A percentile compares a stretch with the other conserved stretches of the same genome.
Conservation (phyloP, 2,113 vertebrate species). For the Zosterops borbonicus region DNA sequence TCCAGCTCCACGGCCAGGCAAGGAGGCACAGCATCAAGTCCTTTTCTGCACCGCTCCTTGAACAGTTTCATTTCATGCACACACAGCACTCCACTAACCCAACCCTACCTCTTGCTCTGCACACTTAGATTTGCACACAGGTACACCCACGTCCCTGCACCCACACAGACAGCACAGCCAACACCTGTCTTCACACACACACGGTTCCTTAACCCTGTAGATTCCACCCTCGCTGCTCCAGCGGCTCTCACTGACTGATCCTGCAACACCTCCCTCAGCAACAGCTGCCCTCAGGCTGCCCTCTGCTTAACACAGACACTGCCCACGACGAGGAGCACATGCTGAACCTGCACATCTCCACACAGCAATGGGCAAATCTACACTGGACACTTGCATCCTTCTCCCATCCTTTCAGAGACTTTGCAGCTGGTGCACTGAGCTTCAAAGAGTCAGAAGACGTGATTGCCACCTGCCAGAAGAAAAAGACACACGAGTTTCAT, state of each 20-base stretch:
- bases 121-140: fast-evolving
- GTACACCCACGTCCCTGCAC: fast-evolving
- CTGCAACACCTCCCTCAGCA: neutral
- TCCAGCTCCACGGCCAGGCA: fast-evolving
- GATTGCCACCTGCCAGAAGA: neutral
- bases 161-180: fast-evolving
- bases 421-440: neutral
- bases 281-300: neutral
- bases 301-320: neutral
- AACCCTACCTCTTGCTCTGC: fast-evolving
- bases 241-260: fast-evolving
- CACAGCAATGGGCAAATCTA: neutral
- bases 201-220: fast-evolving
- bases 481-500: neutral
- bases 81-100: neutral
- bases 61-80: neutral
- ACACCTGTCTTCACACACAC: fast-evolving
- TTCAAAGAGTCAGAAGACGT: neutral
- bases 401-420: neutral
- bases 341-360: neutral
- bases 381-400: neutral
- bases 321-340: neutral
- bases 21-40: neutral
- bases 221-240: neutral
- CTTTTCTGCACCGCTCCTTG: fast-evolving